Evolutionary conservation across 2,797 vertebrate genomes (phyloP).

Genomic region (Coregonus suidteri): DNA sequence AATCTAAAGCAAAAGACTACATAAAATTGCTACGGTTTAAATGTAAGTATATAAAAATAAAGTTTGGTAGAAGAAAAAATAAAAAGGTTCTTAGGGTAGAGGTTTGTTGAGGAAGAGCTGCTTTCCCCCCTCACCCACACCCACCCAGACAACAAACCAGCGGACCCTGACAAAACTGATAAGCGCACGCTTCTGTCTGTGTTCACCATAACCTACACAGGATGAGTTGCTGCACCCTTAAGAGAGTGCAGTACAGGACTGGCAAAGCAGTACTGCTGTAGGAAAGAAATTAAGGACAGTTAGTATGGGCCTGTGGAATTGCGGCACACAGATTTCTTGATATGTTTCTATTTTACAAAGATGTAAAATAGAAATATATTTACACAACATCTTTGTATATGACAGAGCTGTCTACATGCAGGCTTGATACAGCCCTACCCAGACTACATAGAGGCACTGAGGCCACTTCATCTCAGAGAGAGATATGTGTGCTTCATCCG

Average conservation of each 20-base stretch:
- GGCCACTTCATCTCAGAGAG: background rate
- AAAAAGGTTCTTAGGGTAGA: conserved; percentile 26
- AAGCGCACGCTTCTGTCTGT: conserved; percentile 84
- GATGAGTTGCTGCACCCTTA: conserved; percentile 99
- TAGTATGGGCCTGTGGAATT: conserved; percentile 99
- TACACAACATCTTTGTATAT: conserved; percentile 87
- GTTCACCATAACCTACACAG: conserved; percentile 99
- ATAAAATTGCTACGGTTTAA: conserved; percentile 14
- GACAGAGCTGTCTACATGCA: conserved; percentile 81
- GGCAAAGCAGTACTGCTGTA: conserved; percentile 99
- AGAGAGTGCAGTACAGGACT: conserved; percentile 99
- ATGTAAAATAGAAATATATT: conserved; percentile 85
- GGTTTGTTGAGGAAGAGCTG: conserved; percentile 53
- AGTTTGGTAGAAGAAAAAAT: conserved; percentile 22
- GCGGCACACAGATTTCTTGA: conserved; percentile 89
- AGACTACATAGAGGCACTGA: conserved; percentile 26
- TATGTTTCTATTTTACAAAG: conserved; percentile 82
- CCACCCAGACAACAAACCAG: conserved; percentile 55
- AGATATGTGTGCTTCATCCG: background rate
- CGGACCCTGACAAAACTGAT: conserved; percentile 78
- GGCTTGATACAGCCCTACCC: conserved; percentile 54
- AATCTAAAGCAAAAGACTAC: conserved; percentile 3
- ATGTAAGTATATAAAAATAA: background rate
- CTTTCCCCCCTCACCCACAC: conserved; percentile 46
- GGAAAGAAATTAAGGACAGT: conserved; percentile 99